phyloP scores from a whole-genome alignment of 1,140 invertebrate genomes.

The Neotoxoptera formosana region DNA sequence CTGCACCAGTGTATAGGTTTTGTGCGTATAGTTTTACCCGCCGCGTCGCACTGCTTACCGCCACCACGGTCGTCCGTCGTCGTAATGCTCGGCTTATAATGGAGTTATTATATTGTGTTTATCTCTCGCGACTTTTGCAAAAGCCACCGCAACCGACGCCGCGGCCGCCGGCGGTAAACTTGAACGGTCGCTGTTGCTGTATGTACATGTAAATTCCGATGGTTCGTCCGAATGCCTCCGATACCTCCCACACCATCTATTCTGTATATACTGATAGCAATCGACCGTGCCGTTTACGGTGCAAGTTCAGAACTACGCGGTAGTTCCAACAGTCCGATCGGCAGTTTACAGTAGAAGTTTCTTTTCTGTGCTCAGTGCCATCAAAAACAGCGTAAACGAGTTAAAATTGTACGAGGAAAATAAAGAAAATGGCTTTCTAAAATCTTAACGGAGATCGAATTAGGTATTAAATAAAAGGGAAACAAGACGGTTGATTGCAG shows the following conservation, averaged over 20 bases:
- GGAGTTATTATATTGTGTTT: conserved; percentile 10
- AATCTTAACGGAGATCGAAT: not conserved
- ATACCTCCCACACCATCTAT: not conserved
- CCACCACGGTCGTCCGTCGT: too few species aligned
- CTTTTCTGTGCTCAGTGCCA: not conserved
- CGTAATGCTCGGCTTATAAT: not conserved
- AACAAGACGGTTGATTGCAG: not conserved
- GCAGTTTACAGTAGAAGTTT: not conserved
- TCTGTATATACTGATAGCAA: not conserved
- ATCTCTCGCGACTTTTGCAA: not conserved
- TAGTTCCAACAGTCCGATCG: not conserved
- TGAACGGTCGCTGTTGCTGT: not conserved
- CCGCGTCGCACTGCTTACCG: too few species aligned
- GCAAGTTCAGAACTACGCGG: not conserved
- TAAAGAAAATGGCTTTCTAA: not conserved
- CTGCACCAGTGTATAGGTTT: not conserved
- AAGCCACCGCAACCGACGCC: not conserved
- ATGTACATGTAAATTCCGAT: not conserved
- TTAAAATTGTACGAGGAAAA: not conserved
- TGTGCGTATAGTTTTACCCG: not conserved
- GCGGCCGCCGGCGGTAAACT: not conserved
- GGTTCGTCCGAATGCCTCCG: not conserved
- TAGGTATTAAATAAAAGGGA: not conserved
- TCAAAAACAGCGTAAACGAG: not conserved
- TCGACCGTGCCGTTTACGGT: not conserved